These are phyloP conservation scores for Holcopasites calliopsidis DNA, from an alignment of 1,140 invertebrate species.

Conservation along the genomic window DNA sequence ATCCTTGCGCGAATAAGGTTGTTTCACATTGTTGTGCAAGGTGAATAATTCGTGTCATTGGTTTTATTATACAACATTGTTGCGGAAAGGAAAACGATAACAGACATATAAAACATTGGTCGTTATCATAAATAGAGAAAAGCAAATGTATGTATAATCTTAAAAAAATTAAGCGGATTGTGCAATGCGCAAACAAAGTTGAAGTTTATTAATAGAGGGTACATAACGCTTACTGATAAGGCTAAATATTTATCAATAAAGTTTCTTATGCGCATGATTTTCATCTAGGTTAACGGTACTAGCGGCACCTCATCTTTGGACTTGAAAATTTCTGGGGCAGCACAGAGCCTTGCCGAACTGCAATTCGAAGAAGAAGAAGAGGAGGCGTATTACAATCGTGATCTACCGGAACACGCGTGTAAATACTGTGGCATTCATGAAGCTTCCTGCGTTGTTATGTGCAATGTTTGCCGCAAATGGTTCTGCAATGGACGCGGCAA, in stretches of 20 bases:
- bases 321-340: constrained; percentile 85
- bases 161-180: background rate
- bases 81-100: background rate
- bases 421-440: constrained; percentile 99
- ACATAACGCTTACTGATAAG: background rate
- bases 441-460: constrained; percentile 98
- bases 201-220: background rate
- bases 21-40: constrained; percentile 27
- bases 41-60: background rate
- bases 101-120: background rate
- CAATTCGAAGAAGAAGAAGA: constrained; percentile 96
- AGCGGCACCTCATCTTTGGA: constrained; percentile 77
- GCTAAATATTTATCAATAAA: background rate
- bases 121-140: background rate
- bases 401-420: constrained; percentile 96
- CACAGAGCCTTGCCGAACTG: constrained; percentile 88
- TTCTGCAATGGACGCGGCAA: constrained; percentile 99
- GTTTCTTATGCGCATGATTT: background rate
- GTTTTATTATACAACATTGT: background rate
- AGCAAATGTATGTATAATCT: background rate
- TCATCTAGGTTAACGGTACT: constrained; percentile 84
- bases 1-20: background rate
- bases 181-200: background rate
- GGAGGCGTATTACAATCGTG: constrained; percentile 93
- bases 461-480: constrained; percentile 99